Evolutionary conservation across 2,113 vertebrate genomes (phyloP).

Genomic region (Boulengerochromis microlepis): DNA sequence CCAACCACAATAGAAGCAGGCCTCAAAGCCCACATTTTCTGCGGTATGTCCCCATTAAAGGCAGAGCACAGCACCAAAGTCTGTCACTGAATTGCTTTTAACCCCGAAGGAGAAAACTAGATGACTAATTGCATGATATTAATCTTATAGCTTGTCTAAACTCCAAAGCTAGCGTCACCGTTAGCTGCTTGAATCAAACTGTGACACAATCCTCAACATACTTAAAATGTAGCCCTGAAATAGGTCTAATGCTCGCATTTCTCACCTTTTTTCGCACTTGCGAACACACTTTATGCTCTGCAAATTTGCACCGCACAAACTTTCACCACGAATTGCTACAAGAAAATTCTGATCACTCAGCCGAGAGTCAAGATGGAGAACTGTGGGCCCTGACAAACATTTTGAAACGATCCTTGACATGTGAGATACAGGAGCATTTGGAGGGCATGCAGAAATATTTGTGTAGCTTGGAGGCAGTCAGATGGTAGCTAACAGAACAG

Average conservation of each 20-base stretch:
- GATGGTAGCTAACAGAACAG: neutral
- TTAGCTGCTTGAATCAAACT: neutral
- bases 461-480: conserved; percentile 31
- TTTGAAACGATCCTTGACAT: conserved; percentile 48
- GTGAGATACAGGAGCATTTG: conserved; percentile 32
- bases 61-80: neutral
- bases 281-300: neutral
- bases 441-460: conserved; percentile 46
- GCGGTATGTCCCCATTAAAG: neutral
- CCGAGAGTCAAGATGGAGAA: neutral
- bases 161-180: neutral
- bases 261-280: neutral
- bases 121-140: neutral
- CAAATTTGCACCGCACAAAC: neutral
- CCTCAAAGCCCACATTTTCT: conserved; percentile 20
- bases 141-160: neutral
- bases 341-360: neutral
- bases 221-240: neutral
- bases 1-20: conserved; percentile 10
- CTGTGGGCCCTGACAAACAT: conserved; percentile 12
- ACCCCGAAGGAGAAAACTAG: neutral
- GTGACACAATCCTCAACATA: neutral
- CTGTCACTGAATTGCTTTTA: neutral
- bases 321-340: neutral
- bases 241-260: neutral